A percentile compares a stretch with the other conserved stretches of the same genome.
phyloP scores from a whole-genome alignment of 2,797 vertebrate species.

The Cuniculus paca region DNA sequence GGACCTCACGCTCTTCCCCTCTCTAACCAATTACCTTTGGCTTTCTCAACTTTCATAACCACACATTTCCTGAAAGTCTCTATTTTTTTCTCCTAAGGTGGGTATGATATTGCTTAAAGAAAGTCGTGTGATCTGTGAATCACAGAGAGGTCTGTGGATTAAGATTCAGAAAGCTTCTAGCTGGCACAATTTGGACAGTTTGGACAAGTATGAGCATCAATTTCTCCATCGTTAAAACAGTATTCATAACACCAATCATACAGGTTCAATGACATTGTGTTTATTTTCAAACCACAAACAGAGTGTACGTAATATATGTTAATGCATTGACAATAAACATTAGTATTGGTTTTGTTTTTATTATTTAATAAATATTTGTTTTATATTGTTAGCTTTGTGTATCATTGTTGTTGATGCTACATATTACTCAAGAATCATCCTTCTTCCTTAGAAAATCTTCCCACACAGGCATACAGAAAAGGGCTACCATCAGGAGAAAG shows the following conservation, averaged over 20 bases:
- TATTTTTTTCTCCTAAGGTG: neutral
- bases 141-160: neutral
- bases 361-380: slow-evolving; percentile 46
- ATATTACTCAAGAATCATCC: slow-evolving; percentile 49
- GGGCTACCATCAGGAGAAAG: neutral
- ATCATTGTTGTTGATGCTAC: neutral
- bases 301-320: neutral
- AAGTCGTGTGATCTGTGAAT: neutral
- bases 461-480: neutral
- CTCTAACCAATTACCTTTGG: neutral
- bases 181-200: neutral
- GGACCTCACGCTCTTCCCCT: neutral
- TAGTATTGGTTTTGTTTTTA: slow-evolving; percentile 37
- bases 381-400: neutral
- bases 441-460: slow-evolving; percentile 31
- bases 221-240: slow-evolving; percentile 34
- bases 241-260: neutral
- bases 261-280: neutral
- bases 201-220: neutral
- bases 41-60: slow-evolving; percentile 55
- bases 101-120: neutral
- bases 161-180: slow-evolving; percentile 39
- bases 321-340: slow-evolving; percentile 10
- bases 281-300: slow-evolving; percentile 56
- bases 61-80: neutral